A percentile compares a stretch with the other conserved stretches of the same genome.
phyloP scores from a whole-genome alignment of 2,797 vertebrate genomes.

The Falco novaeseelandiae region DNA sequence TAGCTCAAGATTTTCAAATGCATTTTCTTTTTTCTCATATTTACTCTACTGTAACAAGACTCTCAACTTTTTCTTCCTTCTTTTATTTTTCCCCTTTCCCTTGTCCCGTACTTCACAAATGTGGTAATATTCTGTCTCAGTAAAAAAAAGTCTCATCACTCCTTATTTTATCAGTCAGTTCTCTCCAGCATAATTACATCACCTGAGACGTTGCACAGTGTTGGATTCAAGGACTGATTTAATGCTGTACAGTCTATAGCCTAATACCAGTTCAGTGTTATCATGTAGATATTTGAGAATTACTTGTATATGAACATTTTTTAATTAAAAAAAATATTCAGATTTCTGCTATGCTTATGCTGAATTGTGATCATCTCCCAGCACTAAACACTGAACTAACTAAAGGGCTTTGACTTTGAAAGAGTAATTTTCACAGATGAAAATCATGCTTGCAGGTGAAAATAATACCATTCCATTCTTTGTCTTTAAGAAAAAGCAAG shows the following conservation, averaged over 20 bases:
- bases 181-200: background rate
- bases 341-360: background rate
- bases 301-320: background rate
- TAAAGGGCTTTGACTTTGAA: background rate
- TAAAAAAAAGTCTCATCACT: background rate
- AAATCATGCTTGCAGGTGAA: background rate
- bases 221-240: background rate
- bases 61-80: rapidly evolving
- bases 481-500: background rate
- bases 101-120: background rate
- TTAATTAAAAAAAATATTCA: background rate
- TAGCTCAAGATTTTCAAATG: background rate
- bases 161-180: background rate
- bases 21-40: background rate
- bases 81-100: rapidly evolving
- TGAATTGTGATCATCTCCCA: background rate
- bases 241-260: background rate
- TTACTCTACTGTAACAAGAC: background rate
- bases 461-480: background rate
- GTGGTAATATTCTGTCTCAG: background rate
- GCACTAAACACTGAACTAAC: background rate
- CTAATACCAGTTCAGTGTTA: background rate
- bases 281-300: background rate
- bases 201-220: background rate
- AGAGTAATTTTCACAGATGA: background rate